These are phyloP conservation scores for Parasteatoda lunata DNA, from an alignment of 2,888 invertebrate species.

Conservation along the genomic window DNA sequence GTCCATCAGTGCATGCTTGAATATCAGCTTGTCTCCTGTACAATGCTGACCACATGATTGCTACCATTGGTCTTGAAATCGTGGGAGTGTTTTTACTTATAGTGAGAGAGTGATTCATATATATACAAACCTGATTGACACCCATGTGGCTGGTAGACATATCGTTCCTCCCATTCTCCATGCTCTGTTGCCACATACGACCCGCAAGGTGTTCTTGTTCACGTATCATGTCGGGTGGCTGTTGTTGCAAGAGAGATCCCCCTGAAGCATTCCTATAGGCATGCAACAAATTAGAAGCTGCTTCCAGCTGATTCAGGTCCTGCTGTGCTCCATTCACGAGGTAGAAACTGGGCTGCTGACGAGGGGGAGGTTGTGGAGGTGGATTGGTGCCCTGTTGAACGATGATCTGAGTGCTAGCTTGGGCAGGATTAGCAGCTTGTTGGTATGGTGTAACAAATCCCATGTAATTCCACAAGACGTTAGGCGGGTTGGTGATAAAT, in stretches of 20 bases:
- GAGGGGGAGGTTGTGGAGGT: conserved; percentile 9
- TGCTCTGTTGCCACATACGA: conserved; percentile 57
- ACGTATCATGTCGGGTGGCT: conserved; percentile 23
- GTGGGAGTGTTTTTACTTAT: too few relatives aligned
- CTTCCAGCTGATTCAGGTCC: conserved; percentile 16
- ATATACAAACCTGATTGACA: conserved; percentile 47
- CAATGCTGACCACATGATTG: too few relatives aligned
- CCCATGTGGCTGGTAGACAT: conserved; percentile 32
- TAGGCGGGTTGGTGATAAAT: conserved; percentile 41
- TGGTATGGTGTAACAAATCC: conserved; percentile 50
- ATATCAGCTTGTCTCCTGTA: too few relatives aligned
- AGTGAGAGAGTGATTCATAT: too few relatives aligned
- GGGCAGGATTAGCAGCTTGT: conserved; percentile 22
- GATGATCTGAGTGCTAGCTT: conserved; percentile 25
- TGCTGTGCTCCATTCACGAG: conserved; percentile 35
- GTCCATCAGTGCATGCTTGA: too few relatives aligned
- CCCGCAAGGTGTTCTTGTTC: conserved; percentile 49
- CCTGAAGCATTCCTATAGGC: conserved; percentile 33
- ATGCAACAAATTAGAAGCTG: conserved; percentile 35
- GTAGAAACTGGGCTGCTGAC: conserved; percentile 46
- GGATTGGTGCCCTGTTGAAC: conserved; percentile 34
- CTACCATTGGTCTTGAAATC: too few relatives aligned
- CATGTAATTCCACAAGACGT: conserved; percentile 66
- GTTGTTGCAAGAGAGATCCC: conserved; percentile 19
- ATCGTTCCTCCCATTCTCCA: conserved; percentile 33